Evolutionary conservation across 2,888 invertebrate genomes (phyloP).

Genomic region (Nycteola revayana): DNA sequence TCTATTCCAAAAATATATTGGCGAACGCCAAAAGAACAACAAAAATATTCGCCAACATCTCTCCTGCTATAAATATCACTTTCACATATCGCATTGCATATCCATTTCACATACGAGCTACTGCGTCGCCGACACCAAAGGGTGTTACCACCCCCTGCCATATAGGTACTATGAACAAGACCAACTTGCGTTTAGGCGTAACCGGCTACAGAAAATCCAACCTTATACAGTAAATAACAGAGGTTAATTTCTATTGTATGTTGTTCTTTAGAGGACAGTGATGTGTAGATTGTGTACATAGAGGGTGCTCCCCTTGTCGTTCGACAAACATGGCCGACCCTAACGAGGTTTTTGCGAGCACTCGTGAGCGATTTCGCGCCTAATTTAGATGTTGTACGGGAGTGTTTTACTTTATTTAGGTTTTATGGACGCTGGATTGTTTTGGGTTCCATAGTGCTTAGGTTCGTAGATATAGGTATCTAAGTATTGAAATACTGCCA

Average conservation of each 20-base stretch:
- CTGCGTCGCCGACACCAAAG: slow-evolving; percentile 71
- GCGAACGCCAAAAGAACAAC: no score
- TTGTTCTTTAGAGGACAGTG: slow-evolving; percentile 37
- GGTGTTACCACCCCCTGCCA: slow-evolving; percentile 71
- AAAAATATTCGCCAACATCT: not conserved
- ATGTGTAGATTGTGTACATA: slow-evolving; percentile 64
- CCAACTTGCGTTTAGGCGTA: slow-evolving; percentile 32
- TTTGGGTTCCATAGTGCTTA: no score
- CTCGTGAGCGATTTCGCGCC: slow-evolving; percentile 79
- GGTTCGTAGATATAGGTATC: no score
- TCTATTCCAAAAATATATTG: no score
- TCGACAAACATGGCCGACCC: slow-evolving; percentile 76
- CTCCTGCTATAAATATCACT: slow-evolving; percentile 53
- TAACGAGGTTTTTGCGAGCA: slow-evolving; percentile 77
- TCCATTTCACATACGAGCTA: slow-evolving; percentile 74
- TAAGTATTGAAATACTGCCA: no score
- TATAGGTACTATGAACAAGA: slow-evolving; percentile 60
- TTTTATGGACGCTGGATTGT: slow-evolving; percentile 29
- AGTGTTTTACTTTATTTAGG: slow-evolving; percentile 55
- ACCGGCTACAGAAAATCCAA: slow-evolving; percentile 25
- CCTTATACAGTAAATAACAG: slow-evolving; percentile 33
- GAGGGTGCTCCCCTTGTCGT: slow-evolving; percentile 78
- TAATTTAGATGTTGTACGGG: slow-evolving; percentile 63
- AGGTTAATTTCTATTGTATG: slow-evolving; percentile 15
- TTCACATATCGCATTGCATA: slow-evolving; percentile 70